These are phyloP conservation scores for Bellardia pandia DNA, from an alignment of 2,888 invertebrate genomes.

Conservation along the genomic window DNA sequence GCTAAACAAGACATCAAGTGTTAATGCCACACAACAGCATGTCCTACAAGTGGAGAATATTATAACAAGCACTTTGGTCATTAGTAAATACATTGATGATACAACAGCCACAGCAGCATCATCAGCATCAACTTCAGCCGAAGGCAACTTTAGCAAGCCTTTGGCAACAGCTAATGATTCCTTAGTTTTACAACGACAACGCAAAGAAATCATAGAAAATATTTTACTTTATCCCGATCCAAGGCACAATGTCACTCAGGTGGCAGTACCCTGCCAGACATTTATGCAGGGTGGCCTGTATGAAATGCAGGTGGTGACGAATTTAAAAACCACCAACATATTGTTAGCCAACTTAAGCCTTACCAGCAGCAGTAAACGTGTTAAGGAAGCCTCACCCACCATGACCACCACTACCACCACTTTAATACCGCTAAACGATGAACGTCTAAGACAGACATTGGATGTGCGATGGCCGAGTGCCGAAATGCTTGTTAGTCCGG, in stretches of 20 bases:
- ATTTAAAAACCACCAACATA: slow-evolving; percentile 76
- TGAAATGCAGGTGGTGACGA: slow-evolving; percentile 82
- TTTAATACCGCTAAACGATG: slow-evolving; percentile 80
- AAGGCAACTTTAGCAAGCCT: neutral
- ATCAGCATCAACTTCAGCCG: slow-evolving; percentile 77
- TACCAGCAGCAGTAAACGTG: neutral
- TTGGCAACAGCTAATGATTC: slow-evolving; percentile 55
- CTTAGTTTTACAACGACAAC: slow-evolving; percentile 77
- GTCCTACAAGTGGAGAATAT: slow-evolving; percentile 76
- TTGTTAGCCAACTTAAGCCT: neutral
- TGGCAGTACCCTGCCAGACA: slow-evolving; percentile 82
- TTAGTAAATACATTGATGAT: slow-evolving; percentile 82
- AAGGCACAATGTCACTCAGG: slow-evolving; percentile 81
- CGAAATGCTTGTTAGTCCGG: slow-evolving; percentile 89
- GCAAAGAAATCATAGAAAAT: slow-evolving; percentile 81
- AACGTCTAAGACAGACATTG: slow-evolving; percentile 85
- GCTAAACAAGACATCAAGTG: slow-evolving; percentile 74
- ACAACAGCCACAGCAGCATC: slow-evolving; percentile 84
- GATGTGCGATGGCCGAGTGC: slow-evolving; percentile 94
- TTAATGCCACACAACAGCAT: slow-evolving; percentile 58
- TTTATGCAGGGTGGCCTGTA: slow-evolving; percentile 81
- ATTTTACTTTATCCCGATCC: slow-evolving; percentile 82
- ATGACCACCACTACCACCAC: slow-evolving; percentile 78
- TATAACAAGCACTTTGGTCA: slow-evolving; percentile 82
- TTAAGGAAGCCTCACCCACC: slow-evolving; percentile 39